Evolutionary conservation across 2,888 invertebrate genomes (phyloP), one percentile per base, ranked within the genome.

Genomic region (Clusia tigrina): DNA sequence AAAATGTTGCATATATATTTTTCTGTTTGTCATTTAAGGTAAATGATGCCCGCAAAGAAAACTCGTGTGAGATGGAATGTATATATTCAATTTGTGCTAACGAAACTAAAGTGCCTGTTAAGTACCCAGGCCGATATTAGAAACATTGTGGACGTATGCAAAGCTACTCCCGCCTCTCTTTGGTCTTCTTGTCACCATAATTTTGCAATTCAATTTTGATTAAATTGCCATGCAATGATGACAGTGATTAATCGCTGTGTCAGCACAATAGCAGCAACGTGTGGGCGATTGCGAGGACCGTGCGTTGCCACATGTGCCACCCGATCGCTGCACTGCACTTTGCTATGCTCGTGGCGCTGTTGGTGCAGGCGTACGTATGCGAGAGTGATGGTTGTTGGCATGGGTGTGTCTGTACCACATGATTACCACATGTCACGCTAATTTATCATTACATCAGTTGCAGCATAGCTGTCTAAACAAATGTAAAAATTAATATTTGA

Each of bases 231-330:
- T 62, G 52, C 55, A 37, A 56, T n/a, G n/a, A n/a, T 69, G 69
- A 69, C 69, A 67, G 54, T 69, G 67, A 69, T 69, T 64, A 69
- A 69, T 69, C 67, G 60, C 60, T 57, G 58, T 52, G 46, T 3
- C 26, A 57, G n/a, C 22, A 24, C 9, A 20, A 22, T 20, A n/a
- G n/a, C 51, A 38, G 18, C 48, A 18, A n/a, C 48, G 18, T 48
- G 9, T 46, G 51, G 24, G 48, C 38, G 51, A 46, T 15, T 42
- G 48, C 20, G 48, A 6, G 48, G 5, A n/a, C 10, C 22, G 48
- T 48, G 48, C 5, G 48, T 15, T 48, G 20, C 48, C 22, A 42
- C 42, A 20, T 48, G 20, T 12, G 32, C 32, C 32, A 32, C 6
- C 22, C 22, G 20, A 48, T 48, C 18, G 15, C 48, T 48, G n/a